Evolutionary conservation across 2,888 invertebrate species (phyloP).

Genomic region (Schizotus pectinicornis): DNA sequence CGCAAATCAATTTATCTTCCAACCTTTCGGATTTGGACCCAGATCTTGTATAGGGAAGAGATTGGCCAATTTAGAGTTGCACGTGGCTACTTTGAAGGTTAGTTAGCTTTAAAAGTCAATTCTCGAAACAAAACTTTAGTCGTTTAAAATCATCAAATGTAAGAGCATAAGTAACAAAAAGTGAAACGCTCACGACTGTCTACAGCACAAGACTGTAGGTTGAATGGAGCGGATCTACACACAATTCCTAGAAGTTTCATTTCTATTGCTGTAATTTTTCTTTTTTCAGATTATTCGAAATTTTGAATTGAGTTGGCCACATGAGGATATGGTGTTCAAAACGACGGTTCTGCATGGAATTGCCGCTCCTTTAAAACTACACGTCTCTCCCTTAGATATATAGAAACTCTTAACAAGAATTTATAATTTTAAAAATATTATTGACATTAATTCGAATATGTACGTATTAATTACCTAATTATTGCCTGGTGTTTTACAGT

Average conservation of each 20-base stretch:
- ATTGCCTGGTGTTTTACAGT: no score
- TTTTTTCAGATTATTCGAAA: slow-evolving; percentile 37
- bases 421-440: no score
- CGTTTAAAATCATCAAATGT: no score
- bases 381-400: slow-evolving; percentile 17
- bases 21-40: slow-evolving; percentile 74
- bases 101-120: neutral
- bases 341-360: slow-evolving; percentile 33
- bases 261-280: slow-evolving; percentile 6
- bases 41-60: slow-evolving; percentile 73
- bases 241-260: no score
- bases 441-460: no score
- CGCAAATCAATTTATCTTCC: slow-evolving; percentile 64
- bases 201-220: no score
- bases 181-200: no score
- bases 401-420: no score
- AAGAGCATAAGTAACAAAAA: no score
- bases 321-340: slow-evolving; percentile 39
- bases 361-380: slow-evolving; percentile 36
- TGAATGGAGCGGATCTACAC: no score
- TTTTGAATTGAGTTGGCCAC: slow-evolving; percentile 45
- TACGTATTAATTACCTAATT: no score
- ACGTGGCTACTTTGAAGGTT: slow-evolving; percentile 47
- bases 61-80: slow-evolving; percentile 69
- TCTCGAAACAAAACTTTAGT: neutral